Conservation (phyloP, 2,888 invertebrate species). For the Copidosoma aretas region DNA sequence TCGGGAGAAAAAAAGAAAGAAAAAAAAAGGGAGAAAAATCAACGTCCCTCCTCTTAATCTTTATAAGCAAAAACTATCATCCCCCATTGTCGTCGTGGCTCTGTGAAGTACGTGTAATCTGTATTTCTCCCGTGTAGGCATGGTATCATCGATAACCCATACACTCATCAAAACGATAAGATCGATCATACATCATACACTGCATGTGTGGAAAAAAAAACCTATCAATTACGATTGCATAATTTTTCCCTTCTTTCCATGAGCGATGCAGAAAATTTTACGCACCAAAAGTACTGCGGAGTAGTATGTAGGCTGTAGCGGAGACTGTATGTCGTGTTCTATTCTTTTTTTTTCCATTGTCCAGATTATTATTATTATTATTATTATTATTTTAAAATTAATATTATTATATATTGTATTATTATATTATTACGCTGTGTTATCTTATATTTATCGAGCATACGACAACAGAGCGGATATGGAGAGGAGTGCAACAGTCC, state of each 20-base stretch:
- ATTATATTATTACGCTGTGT: constrained; percentile 24
- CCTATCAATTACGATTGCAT: no score
- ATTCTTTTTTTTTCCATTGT: constrained; percentile 12
- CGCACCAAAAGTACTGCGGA: constrained; percentile 10
- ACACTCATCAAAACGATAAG: neutral
- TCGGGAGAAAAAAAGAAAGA: neutral
- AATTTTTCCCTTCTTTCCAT: neutral
- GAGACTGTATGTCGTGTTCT: neutral
- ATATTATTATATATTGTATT: constrained; percentile 29
- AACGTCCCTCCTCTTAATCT: neutral
- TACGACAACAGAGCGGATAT: constrained; percentile 1
- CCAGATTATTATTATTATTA: constrained; percentile 29
- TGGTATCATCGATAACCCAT: neutral
- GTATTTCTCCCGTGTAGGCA: neutral
- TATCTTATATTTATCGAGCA: constrained; percentile 26
- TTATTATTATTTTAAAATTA: constrained; percentile 20
- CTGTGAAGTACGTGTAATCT: neutral
- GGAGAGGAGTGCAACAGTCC: constrained; percentile 1
- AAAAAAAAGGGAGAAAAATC: neutral
- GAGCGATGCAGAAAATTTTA: neutral
- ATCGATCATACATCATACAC: neutral
- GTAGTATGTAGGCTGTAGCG: constrained; percentile 1
- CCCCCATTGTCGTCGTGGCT: neutral
- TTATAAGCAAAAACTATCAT: neutral
- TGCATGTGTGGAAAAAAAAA: constrained; percentile 8